Evolutionary conservation across 2,888 invertebrate species (phyloP).

Genomic region (Macaria notata): DNA sequence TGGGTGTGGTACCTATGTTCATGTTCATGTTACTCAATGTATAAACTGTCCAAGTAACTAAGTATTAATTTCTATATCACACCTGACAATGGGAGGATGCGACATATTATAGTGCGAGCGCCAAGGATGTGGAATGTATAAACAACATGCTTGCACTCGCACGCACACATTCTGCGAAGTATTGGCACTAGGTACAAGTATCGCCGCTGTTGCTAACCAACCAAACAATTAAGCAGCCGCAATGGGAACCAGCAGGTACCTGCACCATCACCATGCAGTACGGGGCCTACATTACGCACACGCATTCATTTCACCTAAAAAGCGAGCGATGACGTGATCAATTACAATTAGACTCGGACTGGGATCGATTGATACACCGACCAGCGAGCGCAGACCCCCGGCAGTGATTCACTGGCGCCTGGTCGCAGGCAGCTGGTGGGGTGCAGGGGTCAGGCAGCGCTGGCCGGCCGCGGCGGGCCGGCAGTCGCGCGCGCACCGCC

Average conservation of each 20-base stretch:
- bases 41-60: no score
- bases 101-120: no score
- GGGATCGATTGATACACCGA: slow-evolving; percentile 55
- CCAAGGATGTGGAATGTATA: no score
- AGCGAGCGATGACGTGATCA: slow-evolving; percentile 58
- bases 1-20: no score
- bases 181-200: no score
- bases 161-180: slow-evolving; percentile 24
- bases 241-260: slow-evolving; percentile 39
- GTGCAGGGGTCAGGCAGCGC: slow-evolving; percentile 36
- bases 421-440: slow-evolving; percentile 34
- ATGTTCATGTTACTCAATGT: no score
- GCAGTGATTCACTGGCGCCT: slow-evolving; percentile 47
- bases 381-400: slow-evolving; percentile 52
- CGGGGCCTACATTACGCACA: slow-evolving; percentile 55
- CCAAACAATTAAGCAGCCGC: slow-evolving; percentile 38
- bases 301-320: slow-evolving; percentile 49
- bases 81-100: no score
- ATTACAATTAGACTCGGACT: slow-evolving; percentile 56
- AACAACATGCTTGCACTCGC: no score
- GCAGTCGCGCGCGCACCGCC: slow-evolving; percentile 57
- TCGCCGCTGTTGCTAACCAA: no score
- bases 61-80: no score
- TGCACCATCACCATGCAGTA: slow-evolving; percentile 50
- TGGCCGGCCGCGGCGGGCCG: slow-evolving; percentile 29